Evolutionary conservation across 2,888 invertebrate species (phyloP).

Genomic region (Watsonalla cultraria): DNA sequence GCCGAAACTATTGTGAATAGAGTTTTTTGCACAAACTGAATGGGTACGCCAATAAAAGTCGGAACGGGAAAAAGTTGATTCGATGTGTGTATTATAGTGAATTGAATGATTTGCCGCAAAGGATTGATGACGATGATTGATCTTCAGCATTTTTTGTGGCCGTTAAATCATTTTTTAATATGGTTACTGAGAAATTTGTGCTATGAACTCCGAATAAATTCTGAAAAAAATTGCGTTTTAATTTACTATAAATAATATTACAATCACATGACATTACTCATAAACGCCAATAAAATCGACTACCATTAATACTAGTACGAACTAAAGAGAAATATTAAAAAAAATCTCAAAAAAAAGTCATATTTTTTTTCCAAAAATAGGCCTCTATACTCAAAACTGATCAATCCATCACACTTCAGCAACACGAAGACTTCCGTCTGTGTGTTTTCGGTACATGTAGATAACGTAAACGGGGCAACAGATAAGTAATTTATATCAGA

Average conservation of each 20-base stretch:
- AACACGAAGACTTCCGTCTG: slow-evolving; percentile 41
- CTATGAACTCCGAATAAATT: too few relatives aligned
- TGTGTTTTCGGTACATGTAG: slow-evolving; percentile 41
- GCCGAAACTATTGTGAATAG: too few relatives aligned
- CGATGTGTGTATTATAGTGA: background rate
- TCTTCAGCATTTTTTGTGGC: too few relatives aligned
- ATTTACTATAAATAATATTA: too few relatives aligned
- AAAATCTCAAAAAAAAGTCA: background rate
- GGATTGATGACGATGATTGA: too few relatives aligned
- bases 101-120: background rate
- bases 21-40: background rate
- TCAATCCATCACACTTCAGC: slow-evolving; percentile 27
- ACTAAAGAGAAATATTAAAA: too few relatives aligned
- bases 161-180: too few relatives aligned
- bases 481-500: slow-evolving; percentile 48
- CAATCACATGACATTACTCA: too few relatives aligned
- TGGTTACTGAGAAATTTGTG: too few relatives aligned
- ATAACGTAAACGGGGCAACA: slow-evolving; percentile 51
- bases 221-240: too few relatives aligned
- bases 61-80: background rate
- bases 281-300: too few relatives aligned
- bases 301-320: too few relatives aligned
- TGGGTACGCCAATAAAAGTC: background rate
- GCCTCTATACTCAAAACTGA: background rate
- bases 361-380: background rate